These are phyloP conservation scores for Chelon labrosus DNA, from an alignment of 2,797 vertebrate genomes.

Conservation along the genomic window DNA sequence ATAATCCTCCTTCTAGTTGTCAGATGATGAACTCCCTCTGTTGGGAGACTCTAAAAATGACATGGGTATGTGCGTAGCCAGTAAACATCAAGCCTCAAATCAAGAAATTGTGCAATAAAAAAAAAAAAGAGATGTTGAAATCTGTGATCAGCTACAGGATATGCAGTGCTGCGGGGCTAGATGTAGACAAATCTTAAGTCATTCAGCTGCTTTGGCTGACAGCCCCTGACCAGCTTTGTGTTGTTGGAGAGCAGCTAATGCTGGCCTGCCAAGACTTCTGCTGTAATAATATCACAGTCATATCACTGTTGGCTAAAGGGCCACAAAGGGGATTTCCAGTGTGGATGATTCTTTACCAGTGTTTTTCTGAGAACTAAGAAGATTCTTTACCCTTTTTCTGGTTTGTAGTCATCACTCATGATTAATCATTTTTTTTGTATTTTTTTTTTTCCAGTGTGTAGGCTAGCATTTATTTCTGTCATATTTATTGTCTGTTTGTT, in stretches of 20 bases:
- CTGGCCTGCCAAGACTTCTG: constrained; percentile 49
- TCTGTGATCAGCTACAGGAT: not conserved
- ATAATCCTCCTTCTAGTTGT: not conserved
- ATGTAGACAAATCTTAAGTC: constrained; percentile 36
- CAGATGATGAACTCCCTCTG: not conserved
- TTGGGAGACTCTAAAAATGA: not conserved
- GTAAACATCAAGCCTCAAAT: constrained; percentile 9
- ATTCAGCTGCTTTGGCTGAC: constrained; percentile 39
- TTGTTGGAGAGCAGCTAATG: constrained; percentile 62
- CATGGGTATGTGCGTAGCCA: not conserved
- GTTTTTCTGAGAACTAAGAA: constrained; percentile 24
- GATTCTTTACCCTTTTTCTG: not conserved
- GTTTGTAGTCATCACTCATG: constrained; percentile 1
- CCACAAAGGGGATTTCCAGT: constrained; percentile 66
- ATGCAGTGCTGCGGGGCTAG: constrained; percentile 4
- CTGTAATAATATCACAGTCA: constrained; percentile 62
- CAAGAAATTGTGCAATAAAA: not conserved
- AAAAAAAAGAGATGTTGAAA: not conserved
- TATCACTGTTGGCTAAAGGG: constrained; percentile 42
- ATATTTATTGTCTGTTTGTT: not conserved
- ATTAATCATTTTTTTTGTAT: not conserved
- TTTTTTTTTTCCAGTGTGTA: not conserved
- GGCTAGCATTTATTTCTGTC: not conserved
- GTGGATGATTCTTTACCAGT: constrained; percentile 31
- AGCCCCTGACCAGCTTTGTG: constrained; percentile 54